Evolutionary conservation across 2,888 invertebrate genomes (phyloP), one percentile per base, ranked within the genome.

Genomic region (Rhimphoctona megacephalus): DNA sequence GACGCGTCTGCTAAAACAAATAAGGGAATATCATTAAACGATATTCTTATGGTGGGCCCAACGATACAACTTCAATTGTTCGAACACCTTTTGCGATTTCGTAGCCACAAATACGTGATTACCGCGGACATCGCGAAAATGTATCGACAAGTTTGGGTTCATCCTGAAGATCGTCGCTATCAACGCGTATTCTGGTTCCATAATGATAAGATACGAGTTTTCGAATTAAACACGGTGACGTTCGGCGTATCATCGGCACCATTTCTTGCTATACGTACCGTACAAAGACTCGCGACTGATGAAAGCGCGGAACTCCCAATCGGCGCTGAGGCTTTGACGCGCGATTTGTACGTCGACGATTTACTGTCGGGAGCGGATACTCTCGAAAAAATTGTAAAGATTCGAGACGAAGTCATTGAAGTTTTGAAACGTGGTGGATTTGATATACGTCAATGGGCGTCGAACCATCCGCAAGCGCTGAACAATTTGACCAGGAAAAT

Each of bases 361-460:
- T 57, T 89, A 11, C 43, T 88, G 4, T 83, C 89, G 0, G 90
- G 89, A 22, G 85, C 82, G 0, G 83, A 89, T 33, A 67, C 85
- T 0, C 17, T 87, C 33, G 85, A 86, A 89, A 25, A 88, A 36
- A 61, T 64, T 4, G 36, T 92, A 25, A 85, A 85, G 64, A 74
- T 87, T 72, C 83, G 88, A 19, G 84, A 89, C 54, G 92, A 36
- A 85, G 67, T 9, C 8, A 39, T 39, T 7, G 39, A 39, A 9
- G 9, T 39, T 6, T 39, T 39, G 39, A 39, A 39, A 43, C 85
- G 81, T 9, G 92, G 90, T 1, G 92, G 92, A 0, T 93, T 93
- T 81, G 69, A 88, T 3, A 76, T 93, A 5, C 90, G 92, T 22
- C 91, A 93, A 76, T 89, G 87, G 89, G 77, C 87, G 0, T 87